Conservation (phyloP, 2,888 invertebrate species). For the Latheticus oryzae region DNA sequence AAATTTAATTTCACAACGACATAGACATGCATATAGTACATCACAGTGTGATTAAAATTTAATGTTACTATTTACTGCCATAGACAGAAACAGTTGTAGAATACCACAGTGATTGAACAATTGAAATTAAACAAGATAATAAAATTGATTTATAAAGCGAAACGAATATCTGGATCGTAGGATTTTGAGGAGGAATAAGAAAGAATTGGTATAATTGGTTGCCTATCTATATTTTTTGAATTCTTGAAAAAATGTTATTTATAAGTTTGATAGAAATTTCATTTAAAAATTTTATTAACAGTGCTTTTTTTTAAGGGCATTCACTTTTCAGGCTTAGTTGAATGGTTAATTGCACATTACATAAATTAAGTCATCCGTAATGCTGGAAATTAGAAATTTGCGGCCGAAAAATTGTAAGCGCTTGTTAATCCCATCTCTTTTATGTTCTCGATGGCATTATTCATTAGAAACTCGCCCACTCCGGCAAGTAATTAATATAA, state of each 20-base stretch:
- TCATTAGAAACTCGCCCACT: conserved; percentile 48
- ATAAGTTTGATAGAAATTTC: too few relatives aligned
- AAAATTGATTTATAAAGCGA: conserved; percentile 20
- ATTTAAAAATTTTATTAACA: too few relatives aligned
- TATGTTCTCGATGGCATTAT: conserved; percentile 40
- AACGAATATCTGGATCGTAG: background rate
- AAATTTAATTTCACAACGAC: conserved; percentile 28
- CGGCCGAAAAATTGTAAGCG: conserved; percentile 14
- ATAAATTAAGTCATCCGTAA: conserved; percentile 1
- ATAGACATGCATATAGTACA: conserved; percentile 19
- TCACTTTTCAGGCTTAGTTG: too few relatives aligned
- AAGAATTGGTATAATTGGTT: too few relatives aligned
- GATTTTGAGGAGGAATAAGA: background rate
- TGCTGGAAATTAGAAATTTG: conserved; percentile 14
- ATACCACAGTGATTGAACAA: conserved; percentile 31
- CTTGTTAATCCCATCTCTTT: conserved; percentile 29
- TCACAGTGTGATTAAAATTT: conserved; percentile 32
- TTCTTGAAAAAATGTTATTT: too few relatives aligned
- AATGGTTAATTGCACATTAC: too few relatives aligned
- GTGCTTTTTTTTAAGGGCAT: too few relatives aligned
- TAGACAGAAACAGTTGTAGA: conserved; percentile 20
- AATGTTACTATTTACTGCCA: conserved; percentile 32
- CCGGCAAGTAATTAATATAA: conserved; percentile 56
- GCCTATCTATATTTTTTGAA: conserved; percentile 1
- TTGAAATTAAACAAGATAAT: conserved; percentile 29